phyloP scores from a whole-genome alignment of 1,140 invertebrate genomes.

The Drosophila chauvacae region DNA sequence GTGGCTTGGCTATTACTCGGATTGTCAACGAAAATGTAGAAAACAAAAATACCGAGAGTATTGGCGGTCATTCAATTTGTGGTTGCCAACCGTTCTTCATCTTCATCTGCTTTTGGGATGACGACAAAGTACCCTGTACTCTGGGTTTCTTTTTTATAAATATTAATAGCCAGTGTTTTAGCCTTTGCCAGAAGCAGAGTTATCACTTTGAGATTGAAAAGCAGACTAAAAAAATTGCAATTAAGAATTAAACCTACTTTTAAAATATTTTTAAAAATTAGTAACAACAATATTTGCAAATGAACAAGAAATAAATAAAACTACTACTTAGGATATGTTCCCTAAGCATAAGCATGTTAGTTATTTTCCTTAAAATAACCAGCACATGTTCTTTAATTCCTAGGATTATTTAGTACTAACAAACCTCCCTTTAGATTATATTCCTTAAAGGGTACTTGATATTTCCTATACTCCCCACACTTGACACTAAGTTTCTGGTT shows the following conservation, averaged over 20 bases:
- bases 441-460: background rate
- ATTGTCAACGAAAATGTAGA: background rate
- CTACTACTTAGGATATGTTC: background rate
- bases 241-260: background rate
- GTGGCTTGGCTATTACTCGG: conserved; percentile 18
- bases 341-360: too few relatives aligned
- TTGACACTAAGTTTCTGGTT: background rate
- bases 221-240: background rate
- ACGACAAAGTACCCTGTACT: background rate
- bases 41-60: conserved; percentile 1
- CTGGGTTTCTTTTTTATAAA: background rate
- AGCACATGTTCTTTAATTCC: background rate
- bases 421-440: too few relatives aligned
- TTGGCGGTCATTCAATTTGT: conserved; percentile 39
- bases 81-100: conserved; percentile 33
- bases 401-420: background rate
- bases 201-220: background rate
- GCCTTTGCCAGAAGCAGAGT: background rate
- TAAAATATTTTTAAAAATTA: background rate
- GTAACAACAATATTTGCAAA: too few relatives aligned
- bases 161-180: background rate
- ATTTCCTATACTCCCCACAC: background rate
- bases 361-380: too few relatives aligned
- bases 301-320: background rate
- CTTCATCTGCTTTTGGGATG: conserved; percentile 3